Evolutionary conservation across 2,113 vertebrate genomes (phyloP), one percentile per base, ranked within the genome.

Genomic region (Chlamydotis undulata): DNA sequence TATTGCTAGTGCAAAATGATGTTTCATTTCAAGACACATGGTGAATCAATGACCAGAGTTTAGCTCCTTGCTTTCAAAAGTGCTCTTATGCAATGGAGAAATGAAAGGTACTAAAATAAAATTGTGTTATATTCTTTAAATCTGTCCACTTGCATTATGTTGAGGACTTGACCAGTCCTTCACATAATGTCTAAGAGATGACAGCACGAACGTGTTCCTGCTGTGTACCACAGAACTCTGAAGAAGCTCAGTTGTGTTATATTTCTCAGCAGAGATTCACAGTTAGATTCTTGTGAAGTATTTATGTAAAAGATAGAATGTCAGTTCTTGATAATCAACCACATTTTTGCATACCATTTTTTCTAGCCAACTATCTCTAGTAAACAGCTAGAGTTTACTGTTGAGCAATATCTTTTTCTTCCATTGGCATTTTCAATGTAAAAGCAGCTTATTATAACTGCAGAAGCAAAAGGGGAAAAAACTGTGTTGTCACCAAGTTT

Each of bases 81-180:
- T 78, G 52, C 77, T 92, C 84, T 95, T 82, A 86, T 57, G 49
- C 52, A 92, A 83, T 6, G 28, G 8, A 81, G n/a, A 81, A 90
- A 89, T 87, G 73, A 94, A 92, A 86, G 35, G 28, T 63, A 88
- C 47, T 83, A 78, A 83, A 94, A 90, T 59, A 93, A 94, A 95
- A 83, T 65, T 28, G 33, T 83, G 68, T 55, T 81, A 55, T 43
- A 81, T 65, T 89, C 69, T 92, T 90, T 87, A 90, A 93, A 83
- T 81, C 47, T 90, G 68, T 76, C 69, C 80, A 71, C 68, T 87
- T 83, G 14, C 47, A 83, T 94, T 89, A 89, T 26, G 14, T 3
- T 63, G 23, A 85, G 37, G 47, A 70, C 76, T 70, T 95, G 68
- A 65, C 24, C 61, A 56, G 35, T 74, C 39, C 31, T 83, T 89